Conservation (phyloP, 1,140 invertebrate genomes). For the Daktulosphaira vitifoliae region DNA sequence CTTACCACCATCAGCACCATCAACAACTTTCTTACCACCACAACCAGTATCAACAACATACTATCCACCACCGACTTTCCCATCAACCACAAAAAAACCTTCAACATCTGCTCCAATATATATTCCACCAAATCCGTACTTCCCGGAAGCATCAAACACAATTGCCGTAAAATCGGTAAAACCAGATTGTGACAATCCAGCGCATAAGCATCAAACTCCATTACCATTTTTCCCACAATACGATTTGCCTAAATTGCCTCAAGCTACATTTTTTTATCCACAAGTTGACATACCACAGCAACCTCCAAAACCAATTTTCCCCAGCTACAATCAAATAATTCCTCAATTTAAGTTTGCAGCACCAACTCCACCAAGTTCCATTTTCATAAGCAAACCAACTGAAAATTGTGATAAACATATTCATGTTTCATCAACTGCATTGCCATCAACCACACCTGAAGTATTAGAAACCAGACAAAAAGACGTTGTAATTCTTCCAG, state of each 20-base stretch:
- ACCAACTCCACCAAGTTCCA: not conserved
- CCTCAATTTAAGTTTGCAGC: not conserved
- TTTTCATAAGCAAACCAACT: not conserved
- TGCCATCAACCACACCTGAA: not conserved
- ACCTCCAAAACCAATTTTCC: not conserved
- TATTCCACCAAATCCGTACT: conserved; percentile 2
- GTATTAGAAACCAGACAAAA: not conserved
- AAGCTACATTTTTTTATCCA: not conserved
- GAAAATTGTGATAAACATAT: conserved; percentile 1
- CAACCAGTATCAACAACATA: not conserved
- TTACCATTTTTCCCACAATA: not conserved
- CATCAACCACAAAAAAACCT: not conserved
- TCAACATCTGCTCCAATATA: not conserved
- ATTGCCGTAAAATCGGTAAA: not conserved
- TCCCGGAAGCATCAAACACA: not conserved
- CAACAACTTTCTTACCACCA: not conserved
- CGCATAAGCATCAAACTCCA: not conserved
- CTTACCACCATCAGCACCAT: not conserved
- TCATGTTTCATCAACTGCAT: not conserved
- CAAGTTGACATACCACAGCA: not conserved
- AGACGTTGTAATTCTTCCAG: not conserved
- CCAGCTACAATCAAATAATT: not conserved
- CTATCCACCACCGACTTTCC: not conserved
- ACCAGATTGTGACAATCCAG: not conserved
- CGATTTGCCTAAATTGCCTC: not conserved